A percentile compares a stretch with the other conserved stretches of the same genome.
Conservation (phyloP, 2,888 invertebrate species). For the Erannis defoliaria region DNA sequence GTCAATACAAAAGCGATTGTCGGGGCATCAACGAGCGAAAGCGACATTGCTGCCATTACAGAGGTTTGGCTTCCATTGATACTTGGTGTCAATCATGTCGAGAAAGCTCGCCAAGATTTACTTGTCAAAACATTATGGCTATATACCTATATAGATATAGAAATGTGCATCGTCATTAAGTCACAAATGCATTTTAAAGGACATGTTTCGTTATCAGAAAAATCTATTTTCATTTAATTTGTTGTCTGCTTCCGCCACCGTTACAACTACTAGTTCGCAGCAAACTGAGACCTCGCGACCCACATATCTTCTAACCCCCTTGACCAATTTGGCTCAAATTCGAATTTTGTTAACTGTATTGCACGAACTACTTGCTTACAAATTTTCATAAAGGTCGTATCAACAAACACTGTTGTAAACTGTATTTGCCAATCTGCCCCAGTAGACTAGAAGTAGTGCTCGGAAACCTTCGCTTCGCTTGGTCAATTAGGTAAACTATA, state of each 20-base stretch:
- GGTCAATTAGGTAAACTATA: too few species aligned
- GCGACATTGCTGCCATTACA: slow-evolving; percentile 21
- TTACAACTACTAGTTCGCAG: neutral
- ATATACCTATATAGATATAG: too few species aligned
- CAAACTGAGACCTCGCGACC: too few species aligned
- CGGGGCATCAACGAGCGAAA: slow-evolving; percentile 30
- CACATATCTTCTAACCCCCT: too few species aligned
- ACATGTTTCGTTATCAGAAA: neutral
- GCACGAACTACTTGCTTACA: too few species aligned
- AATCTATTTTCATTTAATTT: neutral
- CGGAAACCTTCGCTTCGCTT: too few species aligned
- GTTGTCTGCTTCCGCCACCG: neutral
- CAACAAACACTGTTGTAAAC: too few species aligned
- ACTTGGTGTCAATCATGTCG: slow-evolving; percentile 46
- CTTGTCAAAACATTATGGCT: slow-evolving; percentile 49
- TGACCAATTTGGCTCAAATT: too few species aligned
- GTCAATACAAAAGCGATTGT: slow-evolving; percentile 31
- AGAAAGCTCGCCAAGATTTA: slow-evolving; percentile 46
- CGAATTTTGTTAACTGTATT: too few species aligned
- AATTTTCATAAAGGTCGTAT: too few species aligned
- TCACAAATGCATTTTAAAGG: slow-evolving; percentile 8
- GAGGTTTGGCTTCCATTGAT: slow-evolving; percentile 17
- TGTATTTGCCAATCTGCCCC: too few species aligned
- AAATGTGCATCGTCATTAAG: slow-evolving; percentile 19
- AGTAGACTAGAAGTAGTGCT: too few species aligned